Conservation (phyloP, 2,888 invertebrate species). For the Plagodis dolabraria region DNA sequence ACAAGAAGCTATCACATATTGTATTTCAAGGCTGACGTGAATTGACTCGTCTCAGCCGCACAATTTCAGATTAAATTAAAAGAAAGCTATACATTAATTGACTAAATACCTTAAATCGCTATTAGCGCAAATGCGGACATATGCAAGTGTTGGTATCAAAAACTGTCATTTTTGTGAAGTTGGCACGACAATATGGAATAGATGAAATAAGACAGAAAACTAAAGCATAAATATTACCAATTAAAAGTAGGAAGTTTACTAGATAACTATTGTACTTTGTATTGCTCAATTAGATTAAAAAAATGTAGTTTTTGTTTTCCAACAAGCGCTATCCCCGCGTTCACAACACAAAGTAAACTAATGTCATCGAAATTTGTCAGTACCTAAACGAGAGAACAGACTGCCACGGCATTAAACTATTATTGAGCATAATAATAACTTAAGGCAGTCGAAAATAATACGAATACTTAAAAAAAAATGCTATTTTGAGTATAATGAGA, state of each 20-base stretch:
- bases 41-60: constrained; percentile 63
- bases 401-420: constrained; percentile 64
- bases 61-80: constrained; percentile 55
- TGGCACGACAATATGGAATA: constrained; percentile 18
- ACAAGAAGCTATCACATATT: constrained; percentile 59
- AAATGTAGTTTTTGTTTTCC: constrained; percentile 12
- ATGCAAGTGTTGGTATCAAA: constrained; percentile 34
- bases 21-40: constrained; percentile 51
- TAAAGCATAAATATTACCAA: background rate
- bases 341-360: constrained; percentile 53
- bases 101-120: constrained; percentile 82
- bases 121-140: constrained; percentile 49
- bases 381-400: constrained; percentile 54
- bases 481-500: constrained; percentile 76
- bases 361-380: constrained; percentile 66
- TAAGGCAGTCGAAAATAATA: constrained; percentile 78
- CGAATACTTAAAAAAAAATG: constrained; percentile 62
- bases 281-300: constrained; percentile 13
- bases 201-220: background rate
- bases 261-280: constrained; percentile 24
- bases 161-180: constrained; percentile 21
- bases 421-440: constrained; percentile 80
- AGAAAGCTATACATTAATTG: constrained; percentile 81
- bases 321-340: constrained; percentile 24
- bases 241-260: constrained; percentile 1